Base-by-base conservation (phyloP, 2,113 vertebrate species). In the Trachemys scripta region DNA sequence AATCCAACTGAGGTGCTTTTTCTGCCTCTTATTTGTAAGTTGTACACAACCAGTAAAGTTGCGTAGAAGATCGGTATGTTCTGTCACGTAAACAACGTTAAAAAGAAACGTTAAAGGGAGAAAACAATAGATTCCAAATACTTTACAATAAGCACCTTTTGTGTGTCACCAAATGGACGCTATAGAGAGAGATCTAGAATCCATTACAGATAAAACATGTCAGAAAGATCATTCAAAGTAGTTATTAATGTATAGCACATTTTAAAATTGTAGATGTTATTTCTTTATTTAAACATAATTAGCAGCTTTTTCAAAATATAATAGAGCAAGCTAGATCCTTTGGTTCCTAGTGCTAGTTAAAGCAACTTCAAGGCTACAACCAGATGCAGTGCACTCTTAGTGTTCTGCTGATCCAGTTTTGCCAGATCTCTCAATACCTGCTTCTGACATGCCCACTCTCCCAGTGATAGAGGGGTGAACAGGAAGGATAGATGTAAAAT, bases 21-120 rank as follows among this genome's bases (percentile, higher is more conserved):
- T 96, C 94, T 95, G 96, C 96, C 94, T 83, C 92, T 95, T 83
- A 90, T 91, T 95, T 90, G 82, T 92, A 35, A 13, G 85, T 88
- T 95, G 85, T 88, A 95, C 90, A 88, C 80, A 92, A 0, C 22
- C 51, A 84, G 78, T 62, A 87, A 95, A 95, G 92, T 16, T 88
- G 83, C 95, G 86, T 53, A 35, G 59, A 85, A 59, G 56, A 94
- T 6, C 57, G 31, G 93, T 95, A 96, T 93, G 87, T 80, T 49
- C 13, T 95, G 35, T 85, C 90, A 90, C 8, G 62, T 81, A 80
- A 29, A 90, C 88, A 59, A 92, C 90, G 42, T 93, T 92, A 87
- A 92, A 79, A 5, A 27, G 8, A 1, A 87, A 87, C 85, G 56
- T 94, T 62, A 62, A 57, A 27, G 76, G 93, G 59, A 85, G 24